A percentile compares a stretch with the other conserved stretches of the same genome.
phyloP scores from a whole-genome alignment of 2,888 invertebrate species.

The Raillietiella orientalis region DNA sequence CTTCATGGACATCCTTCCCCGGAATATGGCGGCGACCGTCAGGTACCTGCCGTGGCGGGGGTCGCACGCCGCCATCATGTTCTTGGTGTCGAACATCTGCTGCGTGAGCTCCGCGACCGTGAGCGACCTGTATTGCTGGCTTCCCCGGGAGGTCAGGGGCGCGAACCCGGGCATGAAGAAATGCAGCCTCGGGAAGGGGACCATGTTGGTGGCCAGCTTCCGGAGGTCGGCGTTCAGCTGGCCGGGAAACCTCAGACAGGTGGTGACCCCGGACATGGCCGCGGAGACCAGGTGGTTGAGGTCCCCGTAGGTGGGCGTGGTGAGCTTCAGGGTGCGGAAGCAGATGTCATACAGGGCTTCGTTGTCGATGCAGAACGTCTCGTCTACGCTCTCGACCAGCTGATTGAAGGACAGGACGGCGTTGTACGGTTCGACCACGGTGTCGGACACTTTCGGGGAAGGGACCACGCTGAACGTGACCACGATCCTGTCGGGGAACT shows the following conservation, averaged over 20 bases:
- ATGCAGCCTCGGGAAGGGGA: constrained; percentile 67
- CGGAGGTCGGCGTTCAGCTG: constrained; percentile 65
- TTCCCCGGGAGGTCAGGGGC: constrained; percentile 35
- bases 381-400: constrained; percentile 19
- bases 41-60: constrained; percentile 65
- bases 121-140: constrained; percentile 60
- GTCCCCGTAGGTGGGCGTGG: constrained; percentile 62
- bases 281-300: constrained; percentile 50
- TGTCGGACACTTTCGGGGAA: constrained; percentile 31
- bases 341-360: constrained; percentile 22
- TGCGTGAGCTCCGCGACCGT: constrained; percentile 65
- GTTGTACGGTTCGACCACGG: constrained; percentile 21
- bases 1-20: constrained; percentile 78
- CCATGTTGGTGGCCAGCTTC: constrained; percentile 65
- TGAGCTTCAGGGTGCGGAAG: constrained; percentile 34
- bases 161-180: constrained; percentile 68
- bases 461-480: constrained; percentile 49
- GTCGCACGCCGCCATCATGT: constrained; percentile 90
- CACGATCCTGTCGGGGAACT: constrained; percentile 54
- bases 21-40: constrained; percentile 54
- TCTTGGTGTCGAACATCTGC: constrained; percentile 53
- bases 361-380: constrained; percentile 20
- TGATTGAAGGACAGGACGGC: constrained; percentile 20
- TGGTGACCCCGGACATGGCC: constrained; percentile 19
- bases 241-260: constrained; percentile 47